Evolutionary conservation across 2,888 invertebrate genomes (phyloP), one percentile per base, ranked within the genome.

Genomic region (Mayetiola destructor): DNA sequence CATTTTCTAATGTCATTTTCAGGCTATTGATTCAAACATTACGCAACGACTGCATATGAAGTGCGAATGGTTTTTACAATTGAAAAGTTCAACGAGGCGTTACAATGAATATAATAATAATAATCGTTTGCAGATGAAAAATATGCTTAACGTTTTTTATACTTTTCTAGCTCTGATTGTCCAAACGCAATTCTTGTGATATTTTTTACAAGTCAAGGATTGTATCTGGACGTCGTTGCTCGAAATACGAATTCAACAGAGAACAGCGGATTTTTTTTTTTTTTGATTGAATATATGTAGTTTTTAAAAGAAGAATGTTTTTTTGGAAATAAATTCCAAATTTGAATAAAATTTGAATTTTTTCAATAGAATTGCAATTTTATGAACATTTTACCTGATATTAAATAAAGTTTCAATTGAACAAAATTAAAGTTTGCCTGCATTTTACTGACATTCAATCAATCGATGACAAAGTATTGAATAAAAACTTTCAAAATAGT

Each of bases 111-210:
- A n/a, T n/a, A n/a, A n/a, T n/a, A n/a, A n/a, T n/a, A n/a, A n/a
- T n/a, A n/a, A n/a, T n/a, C n/a, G n/a, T n/a, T n/a, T n/a, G n/a
- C n/a, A n/a, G n/a, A n/a, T n/a, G n/a, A n/a, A n/a, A n/a, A n/a
- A n/a, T n/a, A n/a, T n/a, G n/a, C n/a, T n/a, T n/a, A n/a, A n/a
- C n/a, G n/a, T n/a, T n/a, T n/a, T n/a, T n/a, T n/a, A n/a, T n/a
- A n/a, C n/a, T n/a, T 72, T 72, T 72, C 71, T 72, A 71, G 72
- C 72, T 72, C 69, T 72, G 72, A 72, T 72, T 72, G 72, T 72
- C 72, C 72, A 72, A 72, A 72, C 72, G 72, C 72, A 72, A 72
- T 72, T 72, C 72, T 72, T 72, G 72, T 71, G n/a, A 14, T 65
- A 65, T 63, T 66, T 64, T 67, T 66, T 65, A 65, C 67, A 70